Evolutionary conservation across 2,888 invertebrate species (phyloP), one percentile per base, ranked within the genome.

Genomic region (Linyphia triangularis): DNA sequence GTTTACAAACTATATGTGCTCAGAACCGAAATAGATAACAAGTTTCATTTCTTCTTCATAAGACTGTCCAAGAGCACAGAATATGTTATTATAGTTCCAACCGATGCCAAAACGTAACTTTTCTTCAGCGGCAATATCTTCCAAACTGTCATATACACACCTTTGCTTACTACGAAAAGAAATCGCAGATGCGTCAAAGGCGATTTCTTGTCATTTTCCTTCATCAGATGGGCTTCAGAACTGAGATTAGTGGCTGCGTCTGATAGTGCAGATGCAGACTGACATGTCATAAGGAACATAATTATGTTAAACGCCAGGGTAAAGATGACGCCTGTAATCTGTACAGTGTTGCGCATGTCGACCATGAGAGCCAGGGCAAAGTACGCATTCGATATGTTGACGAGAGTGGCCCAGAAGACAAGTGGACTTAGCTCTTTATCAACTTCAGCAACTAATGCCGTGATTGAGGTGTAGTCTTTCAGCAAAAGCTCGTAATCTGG

Each of bases 1-100:
- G n/a, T n/a, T n/a, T n/a, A n/a, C n/a, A n/a, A n/a, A n/a, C n/a
- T n/a, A n/a, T n/a, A n/a, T n/a, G n/a, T n/a, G n/a, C n/a, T n/a
- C n/a, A n/a, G n/a, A n/a, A n/a, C n/a, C n/a, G n/a, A n/a, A n/a
- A n/a, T n/a, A n/a, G n/a, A n/a, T n/a, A n/a, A n/a, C n/a, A n/a
- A n/a, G n/a, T n/a, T n/a, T n/a, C n/a, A 51, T 51, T 10, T 16
- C 9, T 51, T 51, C n/a, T n/a, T 51, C n/a, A 51, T 2, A 5
- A 51, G 13, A 16, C n/a, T 51, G 5, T 51, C 51, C n/a, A 51
- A 1, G 13, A 78, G 19, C 3, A 78, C 43, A 28, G 28, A 16
- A 10, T 65, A 78, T 6, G 78, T 78, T 40, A 78, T 40, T 9
- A 78, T 24, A 5, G 78, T 78, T n/a, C 78, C 78, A 10, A 65